phyloP scores from a whole-genome alignment of 2,888 invertebrate genomes.

The Choreutis nemorana region DNA sequence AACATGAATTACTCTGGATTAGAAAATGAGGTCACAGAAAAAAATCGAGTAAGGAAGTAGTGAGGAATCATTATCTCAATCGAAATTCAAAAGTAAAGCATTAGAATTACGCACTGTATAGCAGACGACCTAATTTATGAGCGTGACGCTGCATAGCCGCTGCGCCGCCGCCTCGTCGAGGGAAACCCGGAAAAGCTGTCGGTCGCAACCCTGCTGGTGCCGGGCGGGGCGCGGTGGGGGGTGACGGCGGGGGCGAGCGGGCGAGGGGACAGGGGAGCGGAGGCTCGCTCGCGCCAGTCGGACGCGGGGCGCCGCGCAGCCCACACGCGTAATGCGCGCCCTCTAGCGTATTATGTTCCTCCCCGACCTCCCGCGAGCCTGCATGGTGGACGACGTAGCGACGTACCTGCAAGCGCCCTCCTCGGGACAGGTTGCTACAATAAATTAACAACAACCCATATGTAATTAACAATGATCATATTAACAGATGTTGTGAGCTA shows the following conservation, averaged over 20 bases:
- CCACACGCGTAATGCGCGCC: slow-evolving; percentile 57
- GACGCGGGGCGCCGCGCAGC: slow-evolving; percentile 61
- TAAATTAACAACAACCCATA: slow-evolving; percentile 64
- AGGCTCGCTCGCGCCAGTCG: slow-evolving; percentile 39
- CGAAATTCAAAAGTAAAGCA: too few relatives aligned
- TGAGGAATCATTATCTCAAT: too few relatives aligned
- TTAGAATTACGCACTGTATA: too few relatives aligned
- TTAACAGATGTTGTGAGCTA: slow-evolving; percentile 67
- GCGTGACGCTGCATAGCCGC: too few relatives aligned
- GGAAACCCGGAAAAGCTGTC: slow-evolving; percentile 33
- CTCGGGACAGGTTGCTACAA: slow-evolving; percentile 88
- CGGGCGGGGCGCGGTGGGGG: slow-evolving; percentile 19
- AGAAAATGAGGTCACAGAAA: too few relatives aligned
- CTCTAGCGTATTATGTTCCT: slow-evolving; percentile 80
- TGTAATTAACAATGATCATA: slow-evolving; percentile 67
- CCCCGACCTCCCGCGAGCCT: slow-evolving; percentile 92
- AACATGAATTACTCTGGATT: too few relatives aligned
- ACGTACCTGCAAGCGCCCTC: slow-evolving; percentile 94
- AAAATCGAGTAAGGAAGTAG: too few relatives aligned
- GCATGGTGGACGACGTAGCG: slow-evolving; percentile 96
- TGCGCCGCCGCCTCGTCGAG: too few relatives aligned
- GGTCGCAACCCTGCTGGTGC: slow-evolving; percentile 28
- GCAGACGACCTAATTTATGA: too few relatives aligned
- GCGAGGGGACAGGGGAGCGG: slow-evolving; percentile 11
- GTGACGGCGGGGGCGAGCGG: slow-evolving; percentile 12